These are phyloP conservation scores for Philotrypesis tridentata DNA, from an alignment of 1,140 invertebrate species.

Conservation along the genomic window DNA sequence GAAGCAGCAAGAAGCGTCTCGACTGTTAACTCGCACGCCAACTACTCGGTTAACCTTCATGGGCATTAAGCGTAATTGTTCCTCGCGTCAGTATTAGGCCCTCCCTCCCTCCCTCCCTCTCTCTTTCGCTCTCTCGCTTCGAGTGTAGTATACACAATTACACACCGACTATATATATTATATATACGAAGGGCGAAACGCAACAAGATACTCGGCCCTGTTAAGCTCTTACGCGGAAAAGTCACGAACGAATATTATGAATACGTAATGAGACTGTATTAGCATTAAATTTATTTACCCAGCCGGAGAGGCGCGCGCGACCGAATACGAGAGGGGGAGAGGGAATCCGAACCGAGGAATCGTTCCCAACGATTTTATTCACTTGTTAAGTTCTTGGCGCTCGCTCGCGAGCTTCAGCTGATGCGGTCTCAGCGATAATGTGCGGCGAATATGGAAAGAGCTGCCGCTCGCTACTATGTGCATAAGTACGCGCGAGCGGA, in stretches of 20 bases:
- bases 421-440: background rate
- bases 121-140: no score
- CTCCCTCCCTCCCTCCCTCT: background rate
- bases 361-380: constrained; percentile 25
- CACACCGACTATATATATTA: no score
- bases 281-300: constrained; percentile 47
- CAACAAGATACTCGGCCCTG: constrained; percentile 42
- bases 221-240: constrained; percentile 47
- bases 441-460: background rate
- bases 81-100: constrained; percentile 26
- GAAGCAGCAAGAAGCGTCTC: constrained; percentile 1
- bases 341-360: background rate
- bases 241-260: constrained; percentile 50
- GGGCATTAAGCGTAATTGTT: constrained; percentile 51
- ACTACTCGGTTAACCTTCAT: constrained; percentile 48
- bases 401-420: background rate
- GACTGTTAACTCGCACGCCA: constrained; percentile 50
- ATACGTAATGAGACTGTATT: constrained; percentile 45
- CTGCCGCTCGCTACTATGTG: no score
- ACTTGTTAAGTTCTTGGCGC: constrained; percentile 41
- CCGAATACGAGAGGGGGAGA: background rate
- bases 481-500: no score
- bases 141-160: no score
- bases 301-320: background rate
- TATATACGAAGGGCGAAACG: constrained; percentile 27